These are phyloP conservation scores for Mallateleia sp. DNA, from an alignment of 2,888 invertebrate genomes.

Conservation along the genomic window DNA sequence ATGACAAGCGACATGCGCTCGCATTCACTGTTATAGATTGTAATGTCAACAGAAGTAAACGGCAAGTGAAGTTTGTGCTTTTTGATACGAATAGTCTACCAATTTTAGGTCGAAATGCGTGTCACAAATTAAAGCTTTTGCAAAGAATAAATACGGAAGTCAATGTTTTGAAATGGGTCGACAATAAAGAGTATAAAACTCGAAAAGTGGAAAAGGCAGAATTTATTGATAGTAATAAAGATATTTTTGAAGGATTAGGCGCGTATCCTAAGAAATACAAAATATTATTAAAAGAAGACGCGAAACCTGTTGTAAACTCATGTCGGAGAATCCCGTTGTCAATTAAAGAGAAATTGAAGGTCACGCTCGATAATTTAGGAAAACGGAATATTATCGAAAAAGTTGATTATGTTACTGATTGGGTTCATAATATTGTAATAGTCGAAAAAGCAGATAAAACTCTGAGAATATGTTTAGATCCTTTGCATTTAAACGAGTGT, in stretches of 20 bases:
- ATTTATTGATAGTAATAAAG: slow-evolving; percentile 4
- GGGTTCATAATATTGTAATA: slow-evolving; percentile 57
- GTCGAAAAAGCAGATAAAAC: slow-evolving; percentile 48
- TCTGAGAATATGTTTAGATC: slow-evolving; percentile 61
- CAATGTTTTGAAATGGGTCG: no score
- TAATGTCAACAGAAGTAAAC: neutral
- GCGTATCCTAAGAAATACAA: slow-evolving; percentile 17
- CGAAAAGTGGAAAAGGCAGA: no score
- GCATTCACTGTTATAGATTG: slow-evolving; percentile 5
- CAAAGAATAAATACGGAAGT: neutral
- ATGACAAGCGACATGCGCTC: neutral
- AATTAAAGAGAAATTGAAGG: slow-evolving; percentile 32
- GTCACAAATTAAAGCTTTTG: slow-evolving; percentile 8
- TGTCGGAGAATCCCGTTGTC: slow-evolving; percentile 18
- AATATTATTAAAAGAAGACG: neutral
- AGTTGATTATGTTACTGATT: slow-evolving; percentile 43
- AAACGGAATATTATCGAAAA: slow-evolving; percentile 43
- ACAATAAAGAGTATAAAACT: no score
- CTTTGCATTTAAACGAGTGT: slow-evolving; percentile 19
- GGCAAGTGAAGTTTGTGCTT: slow-evolving; percentile 29
- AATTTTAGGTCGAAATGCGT: slow-evolving; percentile 28
- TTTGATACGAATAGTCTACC: slow-evolving; percentile 20
- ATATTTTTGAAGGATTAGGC: slow-evolving; percentile 25
- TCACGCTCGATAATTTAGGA: neutral
- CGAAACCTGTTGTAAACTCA: slow-evolving; percentile 26